Evolutionary conservation across 2,888 invertebrate species (phyloP), one percentile per base, ranked within the genome.

Genomic region (Magallana nippona): DNA sequence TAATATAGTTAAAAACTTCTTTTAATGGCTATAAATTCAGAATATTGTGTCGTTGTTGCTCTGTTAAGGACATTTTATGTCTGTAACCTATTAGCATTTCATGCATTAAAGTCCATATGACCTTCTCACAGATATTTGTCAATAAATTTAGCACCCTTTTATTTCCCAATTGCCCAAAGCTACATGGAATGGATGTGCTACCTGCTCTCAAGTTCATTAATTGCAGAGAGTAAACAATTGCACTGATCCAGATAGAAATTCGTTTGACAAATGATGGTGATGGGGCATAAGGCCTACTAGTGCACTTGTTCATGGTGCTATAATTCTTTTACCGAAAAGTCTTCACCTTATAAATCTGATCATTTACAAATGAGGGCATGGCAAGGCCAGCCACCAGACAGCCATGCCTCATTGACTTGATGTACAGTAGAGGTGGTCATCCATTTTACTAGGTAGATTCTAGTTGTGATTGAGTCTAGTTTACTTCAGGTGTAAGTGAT

Each of bases 401-500:
- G 32, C 71, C 27, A 71, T 71, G 71, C 71, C 71, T 71, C 71
- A 71, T 71, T 71, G 71, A 32, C 15, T 60, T 60, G 60, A 60
- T 60, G 60, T 60, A n/a, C 15, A 27, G 27, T 32, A 15, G 71
- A 71, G 71, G 71, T 71, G 71, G 71, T 71, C 71, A 71, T 27
- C 27, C 71, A 71, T 71, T 71, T 63, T 71, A 71, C 27, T 13
- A 32, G 22, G 71, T 27, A 71, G 71, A 71, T 71, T 32, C 71
- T 3, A 27, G 22, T 22, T 13, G 2, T 22, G 71, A 71, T 71
- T 2, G 15, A n/a, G n/a, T 22, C 15, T 71, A 19, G 13, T 27
- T 71, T 71, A 71, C 71, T 22, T 22, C 15, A 71, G 71, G 27
- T 71, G 71, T 27, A 71, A 71, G 71, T 71, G 71, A 71, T 71